Conservation (phyloP, 1,140 invertebrate species). For the Lerema accius region DNA sequence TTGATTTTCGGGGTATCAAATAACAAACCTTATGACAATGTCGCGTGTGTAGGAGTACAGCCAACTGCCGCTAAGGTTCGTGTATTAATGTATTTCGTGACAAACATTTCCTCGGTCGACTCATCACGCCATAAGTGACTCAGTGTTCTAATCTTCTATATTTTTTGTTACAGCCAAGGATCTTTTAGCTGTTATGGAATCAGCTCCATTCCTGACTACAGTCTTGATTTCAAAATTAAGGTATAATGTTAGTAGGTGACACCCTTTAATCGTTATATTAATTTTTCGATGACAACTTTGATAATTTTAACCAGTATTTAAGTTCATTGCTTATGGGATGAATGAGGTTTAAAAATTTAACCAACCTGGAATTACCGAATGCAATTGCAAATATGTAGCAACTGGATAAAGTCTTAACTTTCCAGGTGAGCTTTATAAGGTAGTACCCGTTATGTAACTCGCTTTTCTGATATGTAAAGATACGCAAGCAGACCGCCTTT, state of each 20-base stretch:
- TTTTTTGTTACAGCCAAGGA: neutral
- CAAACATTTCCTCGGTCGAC: constrained; percentile 63
- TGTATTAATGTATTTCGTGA: constrained; percentile 66
- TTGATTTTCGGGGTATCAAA: constrained; percentile 26
- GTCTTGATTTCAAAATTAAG: too few species aligned
- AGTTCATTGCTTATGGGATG: too few species aligned
- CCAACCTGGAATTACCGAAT: neutral
- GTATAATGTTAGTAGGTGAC: too few species aligned
- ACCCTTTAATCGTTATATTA: too few species aligned
- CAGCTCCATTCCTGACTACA: too few species aligned
- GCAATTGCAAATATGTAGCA: neutral
- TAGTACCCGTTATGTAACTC: constrained; percentile 56
- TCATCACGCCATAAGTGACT: constrained; percentile 72
- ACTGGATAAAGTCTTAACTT: constrained; percentile 41
- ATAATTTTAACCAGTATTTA: too few species aligned
- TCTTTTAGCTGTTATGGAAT: too few species aligned
- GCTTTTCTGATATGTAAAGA: constrained; percentile 39
- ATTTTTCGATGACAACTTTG: too few species aligned
- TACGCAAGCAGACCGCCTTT: neutral
- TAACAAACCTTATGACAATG: constrained; percentile 45
- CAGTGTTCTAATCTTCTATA: constrained; percentile 56
- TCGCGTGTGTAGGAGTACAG: constrained; percentile 46
- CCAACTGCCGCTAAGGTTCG: constrained; percentile 31
- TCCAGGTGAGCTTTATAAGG: constrained; percentile 47
- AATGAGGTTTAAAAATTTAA: too few species aligned